A percentile compares a stretch with the other conserved stretches of the same genome.
Evolutionary conservation across 2,797 vertebrate species (phyloP).

Genomic region (Cyprinodon diabolis): DNA sequence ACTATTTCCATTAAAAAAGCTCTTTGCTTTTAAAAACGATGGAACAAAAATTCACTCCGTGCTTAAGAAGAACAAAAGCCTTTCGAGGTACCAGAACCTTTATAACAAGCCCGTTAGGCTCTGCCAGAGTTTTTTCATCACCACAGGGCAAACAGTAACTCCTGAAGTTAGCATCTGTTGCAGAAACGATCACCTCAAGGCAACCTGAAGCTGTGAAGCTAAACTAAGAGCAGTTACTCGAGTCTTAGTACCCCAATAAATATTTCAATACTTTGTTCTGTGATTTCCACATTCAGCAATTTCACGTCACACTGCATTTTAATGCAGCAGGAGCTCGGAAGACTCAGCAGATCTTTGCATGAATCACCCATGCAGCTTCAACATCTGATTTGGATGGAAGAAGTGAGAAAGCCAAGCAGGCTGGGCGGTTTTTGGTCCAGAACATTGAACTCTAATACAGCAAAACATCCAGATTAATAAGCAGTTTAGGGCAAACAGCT

Average conservation of each 20-base stretch:
- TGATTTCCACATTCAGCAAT: conserved; percentile 60
- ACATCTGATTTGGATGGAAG: background rate
- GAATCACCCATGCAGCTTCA: conserved; percentile 1
- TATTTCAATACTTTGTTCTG: conserved; percentile 60
- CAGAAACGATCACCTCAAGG: conserved; percentile 61
- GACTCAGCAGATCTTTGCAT: background rate
- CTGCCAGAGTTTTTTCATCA: conserved; percentile 5
- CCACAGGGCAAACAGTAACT: conserved; percentile 57
- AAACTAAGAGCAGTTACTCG: conserved; percentile 48
- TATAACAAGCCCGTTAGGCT: background rate
- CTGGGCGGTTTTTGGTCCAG: background rate
- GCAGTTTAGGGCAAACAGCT: background rate
- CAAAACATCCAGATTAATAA: conserved; percentile 8
- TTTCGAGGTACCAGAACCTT: background rate
- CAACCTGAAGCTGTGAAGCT: conserved; percentile 37
- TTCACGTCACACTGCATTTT: conserved; percentile 45
- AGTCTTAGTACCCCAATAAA: conserved; percentile 61
- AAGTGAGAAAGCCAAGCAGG: background rate
- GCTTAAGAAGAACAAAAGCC: background rate
- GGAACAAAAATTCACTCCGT: too few species aligned
- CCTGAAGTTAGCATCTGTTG: conserved; percentile 58
- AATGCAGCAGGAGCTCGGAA: background rate
- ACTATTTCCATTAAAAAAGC: too few species aligned
- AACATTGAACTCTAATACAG: background rate
- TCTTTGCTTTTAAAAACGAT: too few species aligned